These are phyloP conservation scores for Tarsius wallacei DNA, from an alignment of 2,797 vertebrate genomes.

Conservation along the genomic window DNA sequence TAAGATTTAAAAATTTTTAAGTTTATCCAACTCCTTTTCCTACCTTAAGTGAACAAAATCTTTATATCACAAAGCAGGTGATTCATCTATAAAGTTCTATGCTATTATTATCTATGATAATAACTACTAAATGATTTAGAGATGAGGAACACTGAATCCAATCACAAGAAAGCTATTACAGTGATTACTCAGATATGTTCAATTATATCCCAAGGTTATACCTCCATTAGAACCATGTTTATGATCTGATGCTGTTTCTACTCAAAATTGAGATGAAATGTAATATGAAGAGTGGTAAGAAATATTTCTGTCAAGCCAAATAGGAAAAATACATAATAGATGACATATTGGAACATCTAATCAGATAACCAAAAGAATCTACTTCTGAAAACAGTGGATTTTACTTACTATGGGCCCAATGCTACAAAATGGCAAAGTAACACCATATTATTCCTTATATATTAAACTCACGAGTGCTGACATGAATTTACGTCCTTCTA, in stretches of 20 bases:
- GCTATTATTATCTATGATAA: not conserved
- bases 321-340: not conserved
- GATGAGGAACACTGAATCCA: not conserved
- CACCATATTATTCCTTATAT: not conserved
- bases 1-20: constrained; percentile 47
- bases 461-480: not conserved
- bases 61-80: not conserved
- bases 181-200: constrained; percentile 50
- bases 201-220: constrained; percentile 34
- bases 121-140: constrained; percentile 14
- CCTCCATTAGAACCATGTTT: not conserved
- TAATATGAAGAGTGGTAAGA: constrained; percentile 2
- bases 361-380: not conserved
- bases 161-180: constrained; percentile 7
- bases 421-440: not conserved
- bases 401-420: not conserved
- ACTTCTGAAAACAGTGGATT: not conserved
- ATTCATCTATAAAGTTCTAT: constrained; percentile 54
- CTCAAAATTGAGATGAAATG: constrained; percentile 64
- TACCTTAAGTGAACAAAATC: constrained; percentile 45
- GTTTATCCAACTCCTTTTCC: constrained; percentile 49
- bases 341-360: not conserved
- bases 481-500: no score
- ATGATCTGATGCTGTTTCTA: constrained; percentile 33
- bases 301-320: constrained; percentile 12